Evolutionary conservation across 2,888 invertebrate species (phyloP).

Genomic region (Adelphocoris suturalis): DNA sequence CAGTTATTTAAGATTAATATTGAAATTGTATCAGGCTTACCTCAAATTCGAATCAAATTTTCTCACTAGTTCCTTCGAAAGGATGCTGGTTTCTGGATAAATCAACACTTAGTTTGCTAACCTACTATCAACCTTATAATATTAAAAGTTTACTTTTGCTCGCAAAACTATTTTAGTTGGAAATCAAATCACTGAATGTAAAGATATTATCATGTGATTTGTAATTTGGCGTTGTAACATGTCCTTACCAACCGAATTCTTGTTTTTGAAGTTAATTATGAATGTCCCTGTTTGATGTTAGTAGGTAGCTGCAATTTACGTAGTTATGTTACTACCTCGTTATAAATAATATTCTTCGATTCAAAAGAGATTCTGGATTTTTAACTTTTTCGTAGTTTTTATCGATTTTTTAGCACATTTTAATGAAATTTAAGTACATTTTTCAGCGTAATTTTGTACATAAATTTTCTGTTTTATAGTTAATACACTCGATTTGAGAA

Average conservation of each 20-base stretch:
- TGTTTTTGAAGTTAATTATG: not conserved
- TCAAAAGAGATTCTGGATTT: no score
- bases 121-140: not conserved
- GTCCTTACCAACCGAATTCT: not conserved
- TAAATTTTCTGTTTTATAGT: no score
- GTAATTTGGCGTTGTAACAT: conserved; percentile 21
- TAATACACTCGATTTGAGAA: no score
- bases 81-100: not conserved
- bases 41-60: not conserved
- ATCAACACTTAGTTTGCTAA: not conserved
- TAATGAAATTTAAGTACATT: no score
- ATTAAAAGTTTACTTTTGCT: not conserved
- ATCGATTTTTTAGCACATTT: no score
- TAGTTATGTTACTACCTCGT: no score
- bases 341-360: no score
- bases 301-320: not conserved
- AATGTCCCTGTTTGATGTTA: conserved; percentile 6
- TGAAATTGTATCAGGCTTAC: not conserved
- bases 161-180: not conserved
- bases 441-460: no score
- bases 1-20: no score
- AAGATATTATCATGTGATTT: not conserved
- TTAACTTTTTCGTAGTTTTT: no score
- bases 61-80: not conserved
- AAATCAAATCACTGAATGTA: not conserved